Percentiles rank a stretch among this genome's conserved stretches.
phyloP scores from a whole-genome alignment of 2,888 invertebrate species.

The Dione juno region DNA sequence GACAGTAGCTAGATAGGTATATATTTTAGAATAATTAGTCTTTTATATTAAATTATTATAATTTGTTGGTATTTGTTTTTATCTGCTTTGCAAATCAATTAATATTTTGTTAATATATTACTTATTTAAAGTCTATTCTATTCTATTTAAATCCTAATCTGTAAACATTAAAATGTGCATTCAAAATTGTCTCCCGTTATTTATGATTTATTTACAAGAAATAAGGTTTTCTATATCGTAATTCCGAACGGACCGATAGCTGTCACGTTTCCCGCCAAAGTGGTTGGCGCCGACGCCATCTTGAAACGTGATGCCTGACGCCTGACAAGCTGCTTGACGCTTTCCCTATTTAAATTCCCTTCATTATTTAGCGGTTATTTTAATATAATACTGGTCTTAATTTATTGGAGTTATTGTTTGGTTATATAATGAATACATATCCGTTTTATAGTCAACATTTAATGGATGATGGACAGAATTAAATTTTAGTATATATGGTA shows the following conservation, averaged over 20 bases:
- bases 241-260: slow-evolving; percentile 39
- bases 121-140: no score
- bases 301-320: slow-evolving; percentile 70
- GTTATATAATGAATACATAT: slow-evolving; percentile 57
- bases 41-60: not conserved
- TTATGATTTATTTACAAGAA: slow-evolving; percentile 1
- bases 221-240: slow-evolving; percentile 32
- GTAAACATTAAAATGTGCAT: not conserved
- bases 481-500: not conserved
- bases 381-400: slow-evolving; percentile 65
- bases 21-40: not conserved
- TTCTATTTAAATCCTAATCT: no score
- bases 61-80: not conserved
- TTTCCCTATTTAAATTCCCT: slow-evolving; percentile 73
- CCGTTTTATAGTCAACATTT: slow-evolving; percentile 48
- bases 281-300: slow-evolving; percentile 67
- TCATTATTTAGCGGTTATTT: slow-evolving; percentile 68
- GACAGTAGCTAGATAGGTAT: not conserved
- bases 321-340: slow-evolving; percentile 60
- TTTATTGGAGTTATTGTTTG: slow-evolving; percentile 69
- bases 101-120: not conserved
- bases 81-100: not conserved
- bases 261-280: slow-evolving; percentile 73
- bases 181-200: not conserved
- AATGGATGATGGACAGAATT: slow-evolving; percentile 28